phyloP scores from a whole-genome alignment of 2,113 vertebrate genomes.

The Burhinus bistriatus region DNA sequence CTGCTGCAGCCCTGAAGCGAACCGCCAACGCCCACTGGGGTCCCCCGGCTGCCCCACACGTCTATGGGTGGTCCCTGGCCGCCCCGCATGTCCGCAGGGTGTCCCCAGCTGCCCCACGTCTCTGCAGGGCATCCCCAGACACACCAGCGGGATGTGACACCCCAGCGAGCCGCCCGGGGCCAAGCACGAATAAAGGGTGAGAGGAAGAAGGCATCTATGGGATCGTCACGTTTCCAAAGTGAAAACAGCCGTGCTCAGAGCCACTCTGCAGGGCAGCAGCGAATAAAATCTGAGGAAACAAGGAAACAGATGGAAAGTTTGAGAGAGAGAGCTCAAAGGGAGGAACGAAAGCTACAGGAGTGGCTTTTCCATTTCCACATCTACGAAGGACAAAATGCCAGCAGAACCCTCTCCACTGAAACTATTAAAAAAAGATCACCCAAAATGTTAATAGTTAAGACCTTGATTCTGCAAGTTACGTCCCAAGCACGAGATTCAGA shows the following conservation, averaged over 20 bases:
- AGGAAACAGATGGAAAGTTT: neutral
- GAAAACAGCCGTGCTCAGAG: neutral
- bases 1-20: neutral
- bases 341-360: neutral
- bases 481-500: neutral
- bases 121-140: no score
- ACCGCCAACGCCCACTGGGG: no score
- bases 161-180: fast-evolving
- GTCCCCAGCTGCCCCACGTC: no score
- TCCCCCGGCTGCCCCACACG: no score
- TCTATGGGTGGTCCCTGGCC: no score
- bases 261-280: no score
- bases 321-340: neutral
- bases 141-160: no score
- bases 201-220: fast-evolving
- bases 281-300: neutral
- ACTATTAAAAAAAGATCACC: no score
- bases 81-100: no score
- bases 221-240: fast-evolving
- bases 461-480: neutral
- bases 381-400: neutral
- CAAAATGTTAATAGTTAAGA: neutral
- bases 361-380: no score
- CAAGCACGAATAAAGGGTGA: no score
- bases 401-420: neutral